Conservation (phyloP, 2,888 invertebrate species). For the Amphipyra berbera region DNA sequence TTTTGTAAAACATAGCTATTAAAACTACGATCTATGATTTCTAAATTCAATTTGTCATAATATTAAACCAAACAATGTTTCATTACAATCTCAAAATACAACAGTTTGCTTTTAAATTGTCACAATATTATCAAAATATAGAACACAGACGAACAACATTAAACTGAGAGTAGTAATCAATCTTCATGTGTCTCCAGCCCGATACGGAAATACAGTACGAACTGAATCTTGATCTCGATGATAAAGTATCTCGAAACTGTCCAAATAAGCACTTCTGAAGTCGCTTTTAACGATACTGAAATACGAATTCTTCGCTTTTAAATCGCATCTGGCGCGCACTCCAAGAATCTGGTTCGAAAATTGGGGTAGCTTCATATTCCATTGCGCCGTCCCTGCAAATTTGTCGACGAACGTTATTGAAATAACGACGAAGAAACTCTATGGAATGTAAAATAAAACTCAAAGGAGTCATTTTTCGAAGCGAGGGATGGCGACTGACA, state of each 20-base stretch:
- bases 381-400: slow-evolving; percentile 30
- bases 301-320: slow-evolving; percentile 31
- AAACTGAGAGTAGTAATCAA: slow-evolving; percentile 31
- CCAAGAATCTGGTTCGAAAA: slow-evolving; percentile 13
- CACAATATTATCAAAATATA: slow-evolving; percentile 11
- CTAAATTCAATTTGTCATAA: neutral
- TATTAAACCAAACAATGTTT: neutral
- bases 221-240: slow-evolving; percentile 23
- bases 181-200: slow-evolving; percentile 25
- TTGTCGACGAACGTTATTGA: slow-evolving; percentile 18
- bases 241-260: slow-evolving; percentile 43
- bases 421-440: slow-evolving; percentile 22
- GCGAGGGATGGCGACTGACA: slow-evolving; percentile 23
- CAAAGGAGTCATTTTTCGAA: slow-evolving; percentile 10
- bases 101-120: slow-evolving; percentile 11
- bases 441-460: slow-evolving; percentile 50
- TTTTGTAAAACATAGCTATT: too few species aligned
- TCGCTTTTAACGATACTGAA: slow-evolving; percentile 34
- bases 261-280: slow-evolving; percentile 38
- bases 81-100: neutral
- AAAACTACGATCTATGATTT: too few species aligned
- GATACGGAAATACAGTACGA: slow-evolving; percentile 37
- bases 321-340: slow-evolving; percentile 32
- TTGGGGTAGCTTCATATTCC: slow-evolving; percentile 31
- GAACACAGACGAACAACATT: slow-evolving; percentile 10